phyloP scores from a whole-genome alignment of 1,140 invertebrate species.

The Brachystomella parvula region DNA sequence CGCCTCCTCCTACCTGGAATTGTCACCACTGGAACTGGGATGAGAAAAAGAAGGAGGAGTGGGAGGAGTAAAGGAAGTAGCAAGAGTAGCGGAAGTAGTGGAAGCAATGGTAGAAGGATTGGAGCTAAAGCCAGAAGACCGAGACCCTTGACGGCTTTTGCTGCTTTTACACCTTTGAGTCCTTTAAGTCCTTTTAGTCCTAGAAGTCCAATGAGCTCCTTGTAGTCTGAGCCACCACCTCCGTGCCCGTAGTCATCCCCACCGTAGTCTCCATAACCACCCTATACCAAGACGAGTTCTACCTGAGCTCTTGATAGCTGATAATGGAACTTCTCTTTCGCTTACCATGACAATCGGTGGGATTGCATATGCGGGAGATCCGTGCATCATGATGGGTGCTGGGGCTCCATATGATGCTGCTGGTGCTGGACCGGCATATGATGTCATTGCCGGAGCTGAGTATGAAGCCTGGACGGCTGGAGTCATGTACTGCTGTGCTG shows the following conservation, averaged over 20 bases:
- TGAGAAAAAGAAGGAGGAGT: constrained; percentile 14
- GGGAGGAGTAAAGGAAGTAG: constrained; percentile 16
- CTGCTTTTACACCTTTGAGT: constrained; percentile 20
- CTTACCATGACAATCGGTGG: constrained; percentile 16
- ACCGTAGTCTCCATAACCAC: constrained; percentile 15
- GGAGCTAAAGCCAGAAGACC: constrained; percentile 17
- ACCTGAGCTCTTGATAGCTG: neutral
- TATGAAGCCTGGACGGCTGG: neutral
- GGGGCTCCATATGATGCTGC: neutral
- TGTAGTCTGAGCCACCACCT: constrained; percentile 2
- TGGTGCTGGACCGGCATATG: neutral
- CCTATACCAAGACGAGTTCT: constrained; percentile 4
- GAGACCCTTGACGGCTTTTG: constrained; percentile 19
- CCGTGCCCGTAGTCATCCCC: constrained; percentile 7
- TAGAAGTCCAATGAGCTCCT: constrained; percentile 20
- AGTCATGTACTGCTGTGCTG: neutral
- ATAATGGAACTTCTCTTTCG: neutral
- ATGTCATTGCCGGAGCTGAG: neutral
- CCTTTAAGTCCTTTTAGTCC: constrained; percentile 25
- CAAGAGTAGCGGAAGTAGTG: neutral
- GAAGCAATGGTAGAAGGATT: constrained; percentile 11
- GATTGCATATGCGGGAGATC: constrained; percentile 14
- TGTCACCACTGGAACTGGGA: constrained; percentile 22
- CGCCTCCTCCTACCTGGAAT: neutral
- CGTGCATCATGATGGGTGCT: constrained; percentile 1